Percentiles rank a stretch among this genome's conserved stretches.
phyloP scores from a whole-genome alignment of 2,113 vertebrate genomes.

The Hippolais icterina region DNA sequence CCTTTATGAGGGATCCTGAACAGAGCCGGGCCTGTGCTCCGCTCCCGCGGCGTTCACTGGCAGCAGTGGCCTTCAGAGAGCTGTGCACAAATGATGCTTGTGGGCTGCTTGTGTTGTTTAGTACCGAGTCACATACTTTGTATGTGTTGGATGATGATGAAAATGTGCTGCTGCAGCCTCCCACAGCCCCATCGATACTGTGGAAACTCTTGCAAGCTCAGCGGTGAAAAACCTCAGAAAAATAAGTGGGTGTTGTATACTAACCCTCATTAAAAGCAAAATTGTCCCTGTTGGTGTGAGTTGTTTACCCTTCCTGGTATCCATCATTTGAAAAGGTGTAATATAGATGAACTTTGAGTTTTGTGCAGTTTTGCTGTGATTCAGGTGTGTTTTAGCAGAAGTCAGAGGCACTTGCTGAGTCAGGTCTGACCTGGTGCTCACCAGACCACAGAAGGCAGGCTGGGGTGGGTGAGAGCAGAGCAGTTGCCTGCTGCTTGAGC shows the following conservation, averaged over 20 bases:
- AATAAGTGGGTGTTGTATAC: not conserved
- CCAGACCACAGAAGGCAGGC: not conserved
- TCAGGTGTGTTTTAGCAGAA: not conserved
- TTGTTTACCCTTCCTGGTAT: not conserved
- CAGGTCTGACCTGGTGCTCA: not conserved
- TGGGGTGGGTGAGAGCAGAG: not conserved
- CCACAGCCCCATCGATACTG: not conserved
- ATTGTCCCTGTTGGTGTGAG: not conserved
- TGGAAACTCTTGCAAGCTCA: not conserved
- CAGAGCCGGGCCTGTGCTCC: constrained; percentile 32
- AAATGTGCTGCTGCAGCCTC: not conserved
- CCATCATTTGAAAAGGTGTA: not conserved
- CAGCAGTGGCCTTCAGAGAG: not conserved
- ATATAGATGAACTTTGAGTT: not conserved
- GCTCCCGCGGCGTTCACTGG: not conserved
- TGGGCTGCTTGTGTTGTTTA: not conserved
- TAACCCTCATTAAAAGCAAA: not conserved
- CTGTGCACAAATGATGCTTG: not conserved
- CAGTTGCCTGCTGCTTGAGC: not conserved
- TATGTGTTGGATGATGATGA: not conserved
- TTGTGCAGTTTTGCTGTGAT: not conserved
- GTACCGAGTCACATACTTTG: not conserved
- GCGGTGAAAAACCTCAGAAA: not conserved
- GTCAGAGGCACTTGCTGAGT: not conserved
- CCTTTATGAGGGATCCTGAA: constrained; percentile 1